These are phyloP conservation scores for Bombus vancouverensis DNA, from an alignment of 1,140 invertebrate species.

Conservation along the genomic window DNA sequence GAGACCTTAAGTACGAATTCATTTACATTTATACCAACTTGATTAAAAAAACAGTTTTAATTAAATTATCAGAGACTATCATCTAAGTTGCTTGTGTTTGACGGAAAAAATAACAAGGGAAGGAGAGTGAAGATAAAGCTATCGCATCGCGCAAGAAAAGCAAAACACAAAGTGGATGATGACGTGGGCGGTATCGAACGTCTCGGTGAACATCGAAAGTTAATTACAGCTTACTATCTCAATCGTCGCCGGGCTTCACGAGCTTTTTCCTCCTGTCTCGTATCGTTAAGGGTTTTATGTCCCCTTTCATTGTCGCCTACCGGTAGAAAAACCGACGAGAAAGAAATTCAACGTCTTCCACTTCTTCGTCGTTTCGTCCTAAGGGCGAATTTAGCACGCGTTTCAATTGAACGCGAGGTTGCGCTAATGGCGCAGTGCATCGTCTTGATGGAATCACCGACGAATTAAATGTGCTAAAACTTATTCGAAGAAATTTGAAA, in stretches of 20 bases:
- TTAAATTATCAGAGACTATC: background rate
- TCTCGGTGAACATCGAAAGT: conserved; percentile 42
- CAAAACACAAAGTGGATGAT: conserved; percentile 35
- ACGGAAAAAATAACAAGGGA: background rate
- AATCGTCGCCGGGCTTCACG: conserved; percentile 23
- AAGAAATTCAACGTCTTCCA: background rate
- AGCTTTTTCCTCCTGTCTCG: conserved; percentile 32
- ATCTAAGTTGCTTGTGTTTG: background rate
- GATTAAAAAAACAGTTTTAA: background rate
- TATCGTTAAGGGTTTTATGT: conserved; percentile 56
- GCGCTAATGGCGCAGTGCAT: background rate
- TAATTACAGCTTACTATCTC: conserved; percentile 47
- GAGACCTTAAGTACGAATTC: background rate
- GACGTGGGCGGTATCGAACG: conserved; percentile 33
- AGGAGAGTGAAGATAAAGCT: background rate
- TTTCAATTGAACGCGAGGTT: background rate
- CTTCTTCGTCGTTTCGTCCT: background rate
- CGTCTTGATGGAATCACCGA: background rate
- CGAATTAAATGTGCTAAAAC: background rate
- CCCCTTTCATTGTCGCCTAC: conserved; percentile 39
- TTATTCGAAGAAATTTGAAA: background rate
- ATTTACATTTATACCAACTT: background rate
- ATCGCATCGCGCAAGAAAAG: background rate
- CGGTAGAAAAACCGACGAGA: conserved; percentile 1
- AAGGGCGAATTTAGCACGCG: conserved; percentile 25